A percentile compares a stretch with the other conserved stretches of the same genome.
These are phyloP conservation scores for Eclectus roratus DNA, from an alignment of 2,113 vertebrate species.

Conservation along the genomic window DNA sequence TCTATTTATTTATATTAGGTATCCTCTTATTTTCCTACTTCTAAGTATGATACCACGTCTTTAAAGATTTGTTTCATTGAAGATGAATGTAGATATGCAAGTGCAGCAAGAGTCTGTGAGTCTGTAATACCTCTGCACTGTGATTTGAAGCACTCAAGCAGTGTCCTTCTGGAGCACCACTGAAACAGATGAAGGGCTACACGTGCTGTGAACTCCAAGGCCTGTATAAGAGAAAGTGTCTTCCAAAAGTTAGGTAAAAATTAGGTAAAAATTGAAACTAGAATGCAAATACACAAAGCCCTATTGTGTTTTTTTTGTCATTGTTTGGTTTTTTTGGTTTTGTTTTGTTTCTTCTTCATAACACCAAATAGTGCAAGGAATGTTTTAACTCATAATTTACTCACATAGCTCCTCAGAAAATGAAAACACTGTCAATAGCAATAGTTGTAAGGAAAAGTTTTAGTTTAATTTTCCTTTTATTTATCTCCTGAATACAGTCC, in stretches of 20 bases:
- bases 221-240: neutral
- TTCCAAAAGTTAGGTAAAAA: neutral
- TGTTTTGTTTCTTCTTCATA: neutral
- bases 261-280: neutral
- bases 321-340: neutral
- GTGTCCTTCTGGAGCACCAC: neutral
- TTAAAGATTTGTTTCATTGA: neutral
- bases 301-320: neutral
- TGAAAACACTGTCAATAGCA: neutral
- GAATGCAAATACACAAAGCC: neutral
- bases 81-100: neutral
- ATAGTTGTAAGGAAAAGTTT: neutral
- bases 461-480: neutral
- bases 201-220: neutral
- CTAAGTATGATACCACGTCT: neutral
- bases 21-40: neutral
- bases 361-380: neutral
- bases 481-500: neutral
- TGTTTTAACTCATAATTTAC: neutral
- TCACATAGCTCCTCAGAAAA: neutral
- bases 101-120: neutral
- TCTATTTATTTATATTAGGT: neutral
- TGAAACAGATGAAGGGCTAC: neutral
- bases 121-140: neutral
- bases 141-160: rapidly evolving